Evolutionary conservation across 2,888 invertebrate genomes (phyloP), one percentile per base, ranked within the genome.

Genomic region (Leucophenga maculata): DNA sequence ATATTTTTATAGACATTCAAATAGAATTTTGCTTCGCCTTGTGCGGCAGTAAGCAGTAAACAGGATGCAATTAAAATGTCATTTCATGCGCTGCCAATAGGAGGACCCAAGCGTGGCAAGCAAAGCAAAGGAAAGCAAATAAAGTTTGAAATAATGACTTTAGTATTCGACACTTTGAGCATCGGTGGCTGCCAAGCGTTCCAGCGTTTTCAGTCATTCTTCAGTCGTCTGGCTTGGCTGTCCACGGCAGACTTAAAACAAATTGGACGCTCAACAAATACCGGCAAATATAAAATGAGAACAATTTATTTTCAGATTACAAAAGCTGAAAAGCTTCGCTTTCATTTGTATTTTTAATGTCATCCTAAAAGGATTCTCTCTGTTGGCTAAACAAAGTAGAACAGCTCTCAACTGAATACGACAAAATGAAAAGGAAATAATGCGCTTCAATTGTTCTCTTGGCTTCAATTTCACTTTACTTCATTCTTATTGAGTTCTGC

Each of bases 51-150:
- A 54, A n/a, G n/a, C n/a, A n/a, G n/a, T 46, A 66, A 75, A 67
- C 68, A 62, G 71, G 67, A 78, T 73, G 74, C 80, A 82, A 82
- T 82, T 80, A 82, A 78, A 80, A 82, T 80, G 78, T 78, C 80
- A 80, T 82, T 82, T 82, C 67, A 65, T 39, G 57, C n/a, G 32
- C 57, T 59, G 57, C n/a, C 59, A 59, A 59, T 32, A 39, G 39
- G 39, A 39, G 6, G 11, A 39, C 8, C n/a, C 2, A 18, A 65
- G 26, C 57, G n/a, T 18, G 64, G 32, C 62, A 39, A 54, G 11
- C 64, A 46, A 46, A 46, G 64, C 44, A 14, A 64, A 48, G 69
- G 46, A 68, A 76, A 71, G 65, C 14, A 64, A 46, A 18, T 32
- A 26, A 26, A 32, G 65, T 65, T 52, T 50, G 32, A 65, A 65